Evolutionary conservation across 1,140 invertebrate species (phyloP), one percentile per base, ranked within the genome.

Genomic region (Neoseiulus cucumeris): DNA sequence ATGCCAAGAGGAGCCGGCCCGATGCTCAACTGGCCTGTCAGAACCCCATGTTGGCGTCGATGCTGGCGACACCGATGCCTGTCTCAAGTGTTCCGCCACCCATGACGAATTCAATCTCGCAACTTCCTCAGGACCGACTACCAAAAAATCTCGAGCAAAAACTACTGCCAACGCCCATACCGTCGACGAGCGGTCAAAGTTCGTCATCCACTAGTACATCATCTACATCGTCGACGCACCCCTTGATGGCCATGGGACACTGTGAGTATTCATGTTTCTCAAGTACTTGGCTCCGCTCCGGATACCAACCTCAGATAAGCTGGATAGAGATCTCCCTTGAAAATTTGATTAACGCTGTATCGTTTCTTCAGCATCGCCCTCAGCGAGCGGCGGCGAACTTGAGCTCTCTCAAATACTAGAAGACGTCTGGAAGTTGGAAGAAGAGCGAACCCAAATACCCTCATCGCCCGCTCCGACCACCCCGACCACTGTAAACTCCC

Each of bases 21-120:
- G 33, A 59, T 14, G 51, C 51, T 7, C 67, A 69, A 44, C 66
- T 72, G 45, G 72, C 72, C 64, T 67, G 67, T 44, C 70, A 70
- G 29, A 72, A 72, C 66, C 72, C 72, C 25, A 72, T 72, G 72
- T 65, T 72, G n/a, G 69, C 70, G n/a, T 70, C 68, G 18, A 72
- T 72, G 72, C 66, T 72, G 28, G 70, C 72, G 45, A 72, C 72
- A 25, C 71, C 71, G 2, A 65, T 55, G 28, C 67, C 69, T 18
- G 64, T 70, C 20, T n/a, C 64, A 20, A 64, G 42, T 17, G 68
- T 71, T n/a, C 70, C 70, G 9, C 71, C 71, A 5, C 67, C 66
- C n/a, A 65, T 72, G 22, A 68, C 72, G 9, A 71, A 66, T 41
- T 68, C 71, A 6, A 71, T 72, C 47, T 68, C 70, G 17, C 69